A percentile compares a stretch with the other conserved stretches of the same genome.
Conservation (phyloP, 2,888 invertebrate species). For the Onthophagus sagittarius region DNA sequence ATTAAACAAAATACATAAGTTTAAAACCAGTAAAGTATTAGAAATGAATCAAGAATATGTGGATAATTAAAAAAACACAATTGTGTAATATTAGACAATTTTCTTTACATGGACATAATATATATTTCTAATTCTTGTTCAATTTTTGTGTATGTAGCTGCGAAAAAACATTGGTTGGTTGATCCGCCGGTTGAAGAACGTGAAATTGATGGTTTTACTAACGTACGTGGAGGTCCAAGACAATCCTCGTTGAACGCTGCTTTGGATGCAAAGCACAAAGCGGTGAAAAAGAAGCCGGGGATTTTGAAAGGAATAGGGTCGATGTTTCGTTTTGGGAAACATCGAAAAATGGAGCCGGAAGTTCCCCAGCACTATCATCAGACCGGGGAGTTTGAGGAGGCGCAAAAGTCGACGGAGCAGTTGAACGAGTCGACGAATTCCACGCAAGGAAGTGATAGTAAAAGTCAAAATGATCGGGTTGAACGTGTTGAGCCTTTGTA, state of each 20-base stretch:
- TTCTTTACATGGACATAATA: too few relatives aligned
- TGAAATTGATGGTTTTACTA: conserved; percentile 60
- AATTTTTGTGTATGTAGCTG: conserved; percentile 44
- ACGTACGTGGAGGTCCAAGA: conserved; percentile 63
- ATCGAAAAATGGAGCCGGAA: conserved; percentile 53
- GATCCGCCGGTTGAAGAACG: conserved; percentile 64
- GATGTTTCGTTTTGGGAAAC: conserved; percentile 71
- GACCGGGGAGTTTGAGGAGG: conserved; percentile 40
- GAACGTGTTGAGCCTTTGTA: conserved; percentile 39
- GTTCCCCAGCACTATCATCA: conserved; percentile 43
- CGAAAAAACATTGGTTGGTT: conserved; percentile 77
- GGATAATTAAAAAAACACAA: too few relatives aligned
- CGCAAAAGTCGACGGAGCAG: conserved; percentile 29
- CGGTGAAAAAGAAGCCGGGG: conserved; percentile 65
- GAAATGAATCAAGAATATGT: too few relatives aligned
- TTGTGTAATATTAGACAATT: too few relatives aligned
- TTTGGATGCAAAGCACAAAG: conserved; percentile 53
- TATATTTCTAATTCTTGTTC: background rate
- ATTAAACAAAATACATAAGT: too few relatives aligned
- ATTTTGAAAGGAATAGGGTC: conserved; percentile 75
- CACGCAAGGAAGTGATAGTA: conserved; percentile 45
- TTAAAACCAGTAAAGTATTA: too few relatives aligned
- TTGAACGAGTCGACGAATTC: conserved; percentile 28
- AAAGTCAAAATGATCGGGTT: conserved; percentile 17
- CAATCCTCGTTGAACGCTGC: conserved; percentile 75